A percentile compares a stretch with the other conserved stretches of the same genome.
Conservation (phyloP, 2,888 invertebrate species). For the Nemoura dubitans region DNA sequence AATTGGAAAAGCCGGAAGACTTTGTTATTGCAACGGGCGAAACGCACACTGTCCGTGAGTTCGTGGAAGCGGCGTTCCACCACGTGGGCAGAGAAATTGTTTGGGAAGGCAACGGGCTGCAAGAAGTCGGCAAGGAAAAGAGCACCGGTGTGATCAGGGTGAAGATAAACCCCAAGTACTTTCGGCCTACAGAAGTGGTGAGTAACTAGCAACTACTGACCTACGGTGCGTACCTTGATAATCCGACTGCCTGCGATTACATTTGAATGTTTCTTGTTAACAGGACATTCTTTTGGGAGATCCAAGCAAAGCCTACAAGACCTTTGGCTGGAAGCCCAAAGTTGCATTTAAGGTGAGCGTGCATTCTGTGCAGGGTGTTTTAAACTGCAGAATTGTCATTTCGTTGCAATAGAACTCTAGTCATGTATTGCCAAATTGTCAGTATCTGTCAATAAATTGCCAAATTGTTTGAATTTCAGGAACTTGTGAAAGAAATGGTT, state of each 20-base stretch:
- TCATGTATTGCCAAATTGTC: too few relatives aligned
- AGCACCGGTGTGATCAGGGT: slow-evolving; percentile 80
- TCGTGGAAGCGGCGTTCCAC: slow-evolving; percentile 91
- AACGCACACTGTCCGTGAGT: slow-evolving; percentile 94
- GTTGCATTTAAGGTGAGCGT: slow-evolving; percentile 73
- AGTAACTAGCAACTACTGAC: slow-evolving; percentile 57
- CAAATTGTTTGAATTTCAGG: slow-evolving; percentile 57
- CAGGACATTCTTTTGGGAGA: slow-evolving; percentile 93
- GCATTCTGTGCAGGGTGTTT: too few relatives aligned
- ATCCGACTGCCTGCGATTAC: background rate
- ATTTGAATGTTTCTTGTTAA: slow-evolving; percentile 39
- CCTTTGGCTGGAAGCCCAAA: slow-evolving; percentile 89
- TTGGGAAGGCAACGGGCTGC: slow-evolving; percentile 88
- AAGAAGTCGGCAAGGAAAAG: slow-evolving; percentile 84
- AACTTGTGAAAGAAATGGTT: slow-evolving; percentile 95
- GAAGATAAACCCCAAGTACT: slow-evolving; percentile 91
- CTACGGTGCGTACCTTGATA: background rate
- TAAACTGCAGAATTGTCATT: too few relatives aligned
- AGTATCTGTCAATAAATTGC: slow-evolving; percentile 35
- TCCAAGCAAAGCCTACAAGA: slow-evolving; percentile 86
- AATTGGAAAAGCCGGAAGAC: slow-evolving; percentile 90
- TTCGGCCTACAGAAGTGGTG: slow-evolving; percentile 97
- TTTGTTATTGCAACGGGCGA: slow-evolving; percentile 98
- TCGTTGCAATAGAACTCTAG: too few relatives aligned
- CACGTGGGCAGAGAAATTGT: slow-evolving; percentile 80